Conservation (phyloP, 2,113 vertebrate species). For the Spilogale gracilis region DNA sequence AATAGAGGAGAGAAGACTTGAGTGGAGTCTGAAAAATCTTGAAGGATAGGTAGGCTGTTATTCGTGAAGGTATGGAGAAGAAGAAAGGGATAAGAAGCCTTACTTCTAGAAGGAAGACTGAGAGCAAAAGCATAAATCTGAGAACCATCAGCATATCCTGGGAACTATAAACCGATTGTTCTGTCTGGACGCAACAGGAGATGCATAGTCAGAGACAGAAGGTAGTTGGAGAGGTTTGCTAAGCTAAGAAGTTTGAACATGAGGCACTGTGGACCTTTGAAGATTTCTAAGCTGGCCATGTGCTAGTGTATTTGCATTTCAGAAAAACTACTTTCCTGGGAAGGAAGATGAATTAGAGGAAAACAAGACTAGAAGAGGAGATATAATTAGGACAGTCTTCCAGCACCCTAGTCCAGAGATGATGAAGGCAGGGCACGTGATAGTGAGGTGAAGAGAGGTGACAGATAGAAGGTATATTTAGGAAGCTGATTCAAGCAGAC, state of each 20-base stretch:
- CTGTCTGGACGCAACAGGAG: not conserved
- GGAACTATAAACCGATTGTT: not conserved
- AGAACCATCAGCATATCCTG: not conserved
- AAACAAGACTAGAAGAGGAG: slow-evolving; percentile 30
- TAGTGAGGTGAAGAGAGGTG: slow-evolving; percentile 33
- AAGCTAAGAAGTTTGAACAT: slow-evolving; percentile 24
- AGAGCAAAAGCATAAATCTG: not conserved
- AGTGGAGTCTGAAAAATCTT: not conserved
- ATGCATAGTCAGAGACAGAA: not conserved
- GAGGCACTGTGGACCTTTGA: not conserved
- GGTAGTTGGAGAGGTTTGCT: not conserved
- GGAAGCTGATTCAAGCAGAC: slow-evolving; percentile 63
- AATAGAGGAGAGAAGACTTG: not conserved
- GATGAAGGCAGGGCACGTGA: not conserved
- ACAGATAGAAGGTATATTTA: slow-evolving; percentile 77
- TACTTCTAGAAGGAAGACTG: not conserved
- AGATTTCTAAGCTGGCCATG: not conserved
- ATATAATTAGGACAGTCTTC: slow-evolving; percentile 60
- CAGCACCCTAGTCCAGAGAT: not conserved
- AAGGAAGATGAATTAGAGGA: slow-evolving; percentile 53
- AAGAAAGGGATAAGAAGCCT: not conserved
- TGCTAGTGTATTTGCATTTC: not conserved
- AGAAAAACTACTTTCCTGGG: not conserved
- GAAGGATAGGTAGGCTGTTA: not conserved
- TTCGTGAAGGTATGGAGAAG: not conserved